Base-by-base conservation (phyloP, 2,113 vertebrate species). In the Mirza zaza region DNA sequence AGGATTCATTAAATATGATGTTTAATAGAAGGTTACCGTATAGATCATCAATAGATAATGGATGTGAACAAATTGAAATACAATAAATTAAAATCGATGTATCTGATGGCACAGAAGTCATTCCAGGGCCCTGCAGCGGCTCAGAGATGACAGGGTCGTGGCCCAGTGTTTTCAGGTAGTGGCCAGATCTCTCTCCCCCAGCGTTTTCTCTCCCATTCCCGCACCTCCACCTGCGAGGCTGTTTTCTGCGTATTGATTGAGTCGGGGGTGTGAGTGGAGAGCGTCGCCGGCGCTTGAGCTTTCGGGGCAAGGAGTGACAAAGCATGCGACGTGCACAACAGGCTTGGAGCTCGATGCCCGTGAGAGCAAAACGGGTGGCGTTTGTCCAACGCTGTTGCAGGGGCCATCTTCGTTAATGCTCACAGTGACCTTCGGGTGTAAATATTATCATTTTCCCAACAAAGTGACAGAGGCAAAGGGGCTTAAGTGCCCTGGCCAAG, bases 301-400 rank as follows among this genome's bases (percentile, higher is more conserved):
- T 36, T 39, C 4, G 0, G 13, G 34, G 10, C 42, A 20, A 6
- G 34, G 32, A 73, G 45, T 12, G 17, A 11, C 42, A 27, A 29
- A 34, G 55, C 0, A 1, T 2, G 6, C 6, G 2, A 2, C 6
- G 0, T 2, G 18, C 36, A 11, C 21, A 27, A 8, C 45, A 21
- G 29, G 1, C 1, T 10, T 1, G 9, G 45, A 2, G 21, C 27
- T 4, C 5, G 36, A 7, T 0, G 55, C 36, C 52, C n/a, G 34
- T 20, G 1, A 3, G 5, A 5, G 52, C 34, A 18, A 2, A 4
- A 25, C 0, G 18, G 61, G 61, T 1, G 8, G n/a, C 17, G 0
- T 20, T 6, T 4, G 4, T 18, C 29, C 9, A 0, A 27, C 5
- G 29, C 52, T 3, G 3, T 15, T 7, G 0, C 10, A 20, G n/a